Conservation (phyloP, 2,797 vertebrate genomes). For the Squalus acanthias region DNA sequence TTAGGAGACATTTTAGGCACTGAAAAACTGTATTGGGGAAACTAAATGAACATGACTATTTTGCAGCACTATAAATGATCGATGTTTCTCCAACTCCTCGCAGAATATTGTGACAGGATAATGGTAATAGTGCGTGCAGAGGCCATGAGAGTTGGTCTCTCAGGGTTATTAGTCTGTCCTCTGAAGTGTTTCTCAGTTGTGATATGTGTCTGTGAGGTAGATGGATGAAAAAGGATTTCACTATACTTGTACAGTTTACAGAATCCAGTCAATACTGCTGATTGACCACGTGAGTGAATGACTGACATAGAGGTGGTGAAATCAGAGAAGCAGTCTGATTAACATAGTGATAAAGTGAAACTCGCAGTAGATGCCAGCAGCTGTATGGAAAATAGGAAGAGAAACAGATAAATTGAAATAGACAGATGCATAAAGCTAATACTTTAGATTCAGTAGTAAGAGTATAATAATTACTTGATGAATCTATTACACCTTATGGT, state of each 20-base stretch:
- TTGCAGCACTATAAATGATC: neutral
- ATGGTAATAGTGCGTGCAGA: neutral
- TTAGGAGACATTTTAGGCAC: neutral
- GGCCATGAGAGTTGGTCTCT: neutral
- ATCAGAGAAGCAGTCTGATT: neutral
- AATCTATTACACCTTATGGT: neutral
- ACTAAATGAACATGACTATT: neutral
- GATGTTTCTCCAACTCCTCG: neutral
- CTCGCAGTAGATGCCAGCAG: neutral
- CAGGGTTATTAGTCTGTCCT: neutral
- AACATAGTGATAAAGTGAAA: neutral
- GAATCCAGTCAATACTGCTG: neutral
- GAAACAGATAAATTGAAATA: neutral
- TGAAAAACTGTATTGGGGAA: neutral
- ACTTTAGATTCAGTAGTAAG: neutral
- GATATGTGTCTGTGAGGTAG: neutral
- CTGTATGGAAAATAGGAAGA: neutral
- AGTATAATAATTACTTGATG: neutral
- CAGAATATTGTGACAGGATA: constrained; percentile 25
- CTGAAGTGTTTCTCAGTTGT: neutral
- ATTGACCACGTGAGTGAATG: neutral
- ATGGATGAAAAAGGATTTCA: neutral
- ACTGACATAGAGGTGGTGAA: neutral
- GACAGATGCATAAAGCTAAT: neutral
- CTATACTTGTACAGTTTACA: neutral